Base-by-base conservation (phyloP, 2,888 invertebrate genomes). In the Chesias legatella region DNA sequence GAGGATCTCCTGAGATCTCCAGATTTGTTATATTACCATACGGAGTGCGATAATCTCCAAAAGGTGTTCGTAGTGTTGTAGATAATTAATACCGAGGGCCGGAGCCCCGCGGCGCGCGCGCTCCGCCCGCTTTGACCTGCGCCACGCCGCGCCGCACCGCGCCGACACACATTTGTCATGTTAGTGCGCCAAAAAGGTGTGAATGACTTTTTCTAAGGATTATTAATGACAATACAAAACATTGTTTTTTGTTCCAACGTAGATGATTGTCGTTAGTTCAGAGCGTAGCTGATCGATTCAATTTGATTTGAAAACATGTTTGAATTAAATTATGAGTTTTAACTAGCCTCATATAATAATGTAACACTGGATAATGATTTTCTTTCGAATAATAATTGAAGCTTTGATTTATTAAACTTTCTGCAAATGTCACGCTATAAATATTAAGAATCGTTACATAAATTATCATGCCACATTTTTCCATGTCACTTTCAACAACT, bases 231-330 rank as follows among this genome's bases (percentile, higher is more conserved):
- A 85, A 81, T 82, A 85, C 80, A 81, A 84, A 83, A 82, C 79
- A 82, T 82, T 79, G 76, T 84, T 84, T 82, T 82, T 85, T 84
- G 72, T 78, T 77, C 68, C 74, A 74, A 72, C 74, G 74, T 63
- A 78, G 79, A 79, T 83, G 85, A 84, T 86, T 84, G 83, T 83
- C 82, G 82, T 84, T 86, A 85, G 83, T 86, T 85, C 82, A 67
- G 63, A 77, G 75, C 81, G 77, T 78, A 67, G 73, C 77, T 56
- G 79, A 83, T 82, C 79, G 75, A 79, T 78, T 82, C 66, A 62
- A 65, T 72, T 67, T 59, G 70, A 73, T 76, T 75, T 75, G 76
- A 81, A n/a, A 74, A 72, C 79, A 77, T 84, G 78, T 84, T 84
- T 83, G 83, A 69, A 79, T 82, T 84, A 77, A 79, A 79, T 78